Conservation (phyloP, 2,113 vertebrate genomes). For the Melanotaenia duboulayi region DNA sequence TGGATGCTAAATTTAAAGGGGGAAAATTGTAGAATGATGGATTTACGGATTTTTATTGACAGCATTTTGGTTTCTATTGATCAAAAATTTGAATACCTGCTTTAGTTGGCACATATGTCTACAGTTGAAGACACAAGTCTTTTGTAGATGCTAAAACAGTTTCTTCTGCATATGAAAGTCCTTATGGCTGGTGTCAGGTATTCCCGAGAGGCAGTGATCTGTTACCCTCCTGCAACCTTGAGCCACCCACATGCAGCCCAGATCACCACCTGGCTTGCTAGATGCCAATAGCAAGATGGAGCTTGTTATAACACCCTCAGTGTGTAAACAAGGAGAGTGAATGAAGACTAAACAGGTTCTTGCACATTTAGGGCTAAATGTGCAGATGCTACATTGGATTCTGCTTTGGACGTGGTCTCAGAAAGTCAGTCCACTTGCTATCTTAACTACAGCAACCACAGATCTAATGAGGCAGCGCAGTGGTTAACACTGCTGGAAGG, state of each 20-base stretch:
- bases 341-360: not conserved
- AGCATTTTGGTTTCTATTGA: no score
- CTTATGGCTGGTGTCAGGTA: slow-evolving; percentile 22
- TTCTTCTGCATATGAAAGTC: slow-evolving; percentile 15
- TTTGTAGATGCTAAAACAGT: not conserved
- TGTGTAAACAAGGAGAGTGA: slow-evolving; percentile 41
- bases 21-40: no score
- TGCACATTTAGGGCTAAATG: not conserved
- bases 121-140: not conserved
- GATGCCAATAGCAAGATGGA: slow-evolving; percentile 52
- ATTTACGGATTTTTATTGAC: no score
- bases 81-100: no score
- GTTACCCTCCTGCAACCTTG: slow-evolving; percentile 15
- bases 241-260: slow-evolving; percentile 19
- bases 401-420: not conserved
- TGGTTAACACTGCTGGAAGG: not conserved
- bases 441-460: not conserved
- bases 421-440: not conserved
- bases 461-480: not conserved
- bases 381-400: not conserved
- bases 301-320: slow-evolving; percentile 37
- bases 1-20: no score
- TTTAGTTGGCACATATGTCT: not conserved
- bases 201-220: slow-evolving; percentile 19
- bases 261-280: slow-evolving; percentile 26